These are phyloP conservation scores for Eupithecia centaureata DNA, from an alignment of 2,888 invertebrate genomes.

Conservation along the genomic window DNA sequence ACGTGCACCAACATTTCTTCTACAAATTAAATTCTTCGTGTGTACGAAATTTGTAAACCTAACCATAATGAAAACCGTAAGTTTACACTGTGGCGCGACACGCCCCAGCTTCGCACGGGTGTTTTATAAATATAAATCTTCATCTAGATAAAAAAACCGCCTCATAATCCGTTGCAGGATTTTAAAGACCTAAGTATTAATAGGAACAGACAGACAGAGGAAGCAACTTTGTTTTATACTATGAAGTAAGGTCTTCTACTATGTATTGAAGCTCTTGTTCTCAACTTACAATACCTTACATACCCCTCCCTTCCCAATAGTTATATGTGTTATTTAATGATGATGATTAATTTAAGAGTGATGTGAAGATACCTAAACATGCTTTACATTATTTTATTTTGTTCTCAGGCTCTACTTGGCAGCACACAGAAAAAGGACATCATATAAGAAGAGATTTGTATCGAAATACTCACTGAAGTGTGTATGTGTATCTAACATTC, in stretches of 20 bases:
- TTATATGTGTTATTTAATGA: neutral
- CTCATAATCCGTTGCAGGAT: too few relatives aligned
- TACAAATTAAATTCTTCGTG: neutral
- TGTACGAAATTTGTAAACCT: neutral
- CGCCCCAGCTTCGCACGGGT: too few relatives aligned
- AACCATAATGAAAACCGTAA: too few relatives aligned
- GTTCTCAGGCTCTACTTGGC: slow-evolving; percentile 75
- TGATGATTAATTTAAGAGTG: neutral
- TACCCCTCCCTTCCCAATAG: neutral
- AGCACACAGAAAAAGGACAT: slow-evolving; percentile 77
- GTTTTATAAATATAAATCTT: too few relatives aligned
- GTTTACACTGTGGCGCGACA: too few relatives aligned
- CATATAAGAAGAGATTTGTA: slow-evolving; percentile 53
- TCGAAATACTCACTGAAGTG: slow-evolving; percentile 48
- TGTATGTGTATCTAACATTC: slow-evolving; percentile 46
- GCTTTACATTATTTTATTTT: slow-evolving; percentile 34
- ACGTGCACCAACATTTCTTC: neutral
- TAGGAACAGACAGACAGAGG: too few relatives aligned
- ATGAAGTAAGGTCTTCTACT: too few relatives aligned
- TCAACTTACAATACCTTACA: neutral
- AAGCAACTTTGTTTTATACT: too few relatives aligned
- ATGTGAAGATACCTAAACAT: neutral
- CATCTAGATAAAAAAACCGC: too few relatives aligned
- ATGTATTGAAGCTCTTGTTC: too few relatives aligned
- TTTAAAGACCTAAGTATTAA: too few relatives aligned